phyloP scores from a whole-genome alignment of 1,140 invertebrate species.

The Tetramorium alpestre region DNA sequence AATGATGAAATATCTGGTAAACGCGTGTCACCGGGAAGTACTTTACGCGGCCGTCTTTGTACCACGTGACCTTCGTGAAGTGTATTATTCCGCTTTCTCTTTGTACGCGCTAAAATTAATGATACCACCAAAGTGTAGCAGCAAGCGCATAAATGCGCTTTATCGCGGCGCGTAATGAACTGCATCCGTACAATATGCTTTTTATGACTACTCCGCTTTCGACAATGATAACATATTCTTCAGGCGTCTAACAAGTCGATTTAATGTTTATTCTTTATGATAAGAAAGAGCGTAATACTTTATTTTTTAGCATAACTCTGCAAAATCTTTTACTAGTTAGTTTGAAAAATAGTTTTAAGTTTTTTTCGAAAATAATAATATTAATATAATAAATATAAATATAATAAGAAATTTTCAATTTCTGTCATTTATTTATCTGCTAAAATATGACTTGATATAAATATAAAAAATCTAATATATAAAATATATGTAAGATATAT shows the following conservation, averaged over 20 bases:
- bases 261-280: neutral
- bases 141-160: slow-evolving; percentile 21
- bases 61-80: neutral
- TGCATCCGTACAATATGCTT: slow-evolving; percentile 14
- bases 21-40: slow-evolving; percentile 31
- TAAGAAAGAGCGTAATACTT: neutral
- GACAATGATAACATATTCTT: neutral
- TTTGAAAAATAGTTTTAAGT: neutral
- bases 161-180: slow-evolving; percentile 11
- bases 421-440: neutral
- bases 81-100: slow-evolving; percentile 35
- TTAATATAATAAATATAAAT: too few species aligned
- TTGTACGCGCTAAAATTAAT: slow-evolving; percentile 44
- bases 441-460: neutral
- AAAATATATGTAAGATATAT: neutral
- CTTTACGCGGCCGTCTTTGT: slow-evolving; percentile 45
- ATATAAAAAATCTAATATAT: neutral
- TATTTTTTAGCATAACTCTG: neutral
- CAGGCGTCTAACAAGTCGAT: slow-evolving; percentile 8
- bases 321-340: neutral
- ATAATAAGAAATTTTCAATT: neutral
- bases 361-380: neutral
- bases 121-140: neutral
- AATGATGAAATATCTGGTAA: slow-evolving; percentile 58
- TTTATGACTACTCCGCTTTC: slow-evolving; percentile 1